phyloP scores from a whole-genome alignment of 2,888 invertebrate species.

The Watsonalla cultraria region DNA sequence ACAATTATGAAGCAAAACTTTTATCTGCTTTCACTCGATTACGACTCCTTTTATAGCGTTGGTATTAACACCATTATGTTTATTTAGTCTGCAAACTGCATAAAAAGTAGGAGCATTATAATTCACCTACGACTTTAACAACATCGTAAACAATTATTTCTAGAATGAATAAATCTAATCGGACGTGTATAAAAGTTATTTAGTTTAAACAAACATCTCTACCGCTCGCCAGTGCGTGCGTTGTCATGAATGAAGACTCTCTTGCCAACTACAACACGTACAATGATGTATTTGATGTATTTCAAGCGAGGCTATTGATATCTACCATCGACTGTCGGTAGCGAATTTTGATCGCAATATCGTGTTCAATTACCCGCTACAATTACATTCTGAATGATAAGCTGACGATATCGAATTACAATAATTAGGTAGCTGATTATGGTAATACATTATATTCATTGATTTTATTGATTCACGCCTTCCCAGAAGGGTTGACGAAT shows the following conservation, averaged over 20 bases:
- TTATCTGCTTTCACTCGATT: too few relatives aligned
- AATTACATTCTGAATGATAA: too few relatives aligned
- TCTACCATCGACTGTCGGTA: constrained; percentile 45
- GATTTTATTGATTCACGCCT: too few relatives aligned
- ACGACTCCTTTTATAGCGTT: too few relatives aligned
- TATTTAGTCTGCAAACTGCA: not conserved
- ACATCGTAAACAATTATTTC: not conserved
- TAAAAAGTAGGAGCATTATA: not conserved
- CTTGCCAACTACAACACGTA: constrained; percentile 71
- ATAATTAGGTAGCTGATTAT: too few relatives aligned
- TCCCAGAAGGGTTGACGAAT: too few relatives aligned
- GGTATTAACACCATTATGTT: not conserved
- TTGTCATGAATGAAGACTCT: constrained; percentile 75
- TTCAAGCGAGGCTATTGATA: constrained; percentile 62
- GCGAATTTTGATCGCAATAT: constrained; percentile 30
- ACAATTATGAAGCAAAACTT: too few relatives aligned
- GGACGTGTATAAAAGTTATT: not conserved
- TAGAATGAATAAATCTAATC: not conserved
- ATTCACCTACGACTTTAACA: not conserved
- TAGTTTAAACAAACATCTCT: constrained; percentile 35
- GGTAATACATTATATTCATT: too few relatives aligned
- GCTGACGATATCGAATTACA: too few relatives aligned
- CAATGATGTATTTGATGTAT: constrained; percentile 71
- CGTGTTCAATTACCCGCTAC: too few relatives aligned
- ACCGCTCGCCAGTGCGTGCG: constrained; percentile 38